Base-by-base conservation (phyloP, 2,888 invertebrate species). In the Epistrophe eligans region DNA sequence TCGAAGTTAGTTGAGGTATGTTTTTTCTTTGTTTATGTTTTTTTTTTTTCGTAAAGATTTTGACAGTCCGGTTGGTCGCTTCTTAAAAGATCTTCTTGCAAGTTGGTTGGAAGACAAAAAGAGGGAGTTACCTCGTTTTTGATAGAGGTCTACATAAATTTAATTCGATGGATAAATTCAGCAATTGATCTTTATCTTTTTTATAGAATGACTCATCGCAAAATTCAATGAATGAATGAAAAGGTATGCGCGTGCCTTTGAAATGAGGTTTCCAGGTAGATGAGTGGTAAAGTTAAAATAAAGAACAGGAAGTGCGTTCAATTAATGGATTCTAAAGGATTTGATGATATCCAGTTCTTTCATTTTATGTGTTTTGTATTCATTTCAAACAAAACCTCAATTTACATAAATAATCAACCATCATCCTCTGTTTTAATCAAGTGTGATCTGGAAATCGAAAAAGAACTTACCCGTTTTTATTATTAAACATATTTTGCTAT, bases 131-230 rank as follows among this genome's bases (percentile, higher is more conserved):
- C 43, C 67, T 45, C 19, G 24, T 24, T 70, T 55, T 55, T 10
- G 62, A 55, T 35, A 45, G 81, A 81, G 77, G 81, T 62, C 77
- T 73, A 77, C 77, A 81, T 84, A 84, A 84, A 81, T 84, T 84
- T 73, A 77, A 84, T 81, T 84, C 84, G 84, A 81, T 58, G 76
- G 81, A 81, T 81, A 79, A 82, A 79, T 79, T 79, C 77, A 79
- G 76, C 87, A 83, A 79, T 87, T 83, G 87, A 87, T 87, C 74
- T 70, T 87, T 87, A 83, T 83, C 87, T 66, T 17, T 24, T 15
- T 62, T 0, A 24, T 9, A 3, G 52, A 24, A 43, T 87, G 87
- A 87, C 48, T 87, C 87, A 87, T 87, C 72, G 74, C 70, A 28
- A 52, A 62, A 83, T 72, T 83, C 58, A 60, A n/a, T 64, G 43